Percentiles rank a stretch among this genome's conserved stretches.
Conservation (phyloP, 2,113 vertebrate species). For the Urocolius indicus region DNA sequence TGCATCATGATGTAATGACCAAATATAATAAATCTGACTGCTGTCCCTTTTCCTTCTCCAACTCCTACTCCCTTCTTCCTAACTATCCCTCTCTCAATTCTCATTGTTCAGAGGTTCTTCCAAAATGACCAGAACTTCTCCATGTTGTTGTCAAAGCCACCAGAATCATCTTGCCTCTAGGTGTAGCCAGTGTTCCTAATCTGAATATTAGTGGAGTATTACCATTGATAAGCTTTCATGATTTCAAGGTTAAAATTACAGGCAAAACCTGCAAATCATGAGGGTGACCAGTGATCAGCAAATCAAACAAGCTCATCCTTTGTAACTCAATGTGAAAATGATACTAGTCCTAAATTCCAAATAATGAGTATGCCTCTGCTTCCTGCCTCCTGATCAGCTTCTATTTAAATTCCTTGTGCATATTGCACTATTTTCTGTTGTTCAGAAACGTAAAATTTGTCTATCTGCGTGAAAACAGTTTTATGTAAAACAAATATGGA, state of each 20-base stretch:
- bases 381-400: not conserved
- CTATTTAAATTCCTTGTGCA: not conserved
- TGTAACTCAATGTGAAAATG: not conserved
- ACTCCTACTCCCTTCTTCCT: not conserved
- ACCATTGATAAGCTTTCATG: not conserved
- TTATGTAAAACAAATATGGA: not conserved
- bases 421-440: not conserved
- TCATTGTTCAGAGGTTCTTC: not conserved
- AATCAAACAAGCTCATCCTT: not conserved
- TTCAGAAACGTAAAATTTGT: not conserved
- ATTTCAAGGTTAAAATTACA: conserved; percentile 5
- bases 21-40: not conserved
- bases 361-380: not conserved
- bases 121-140: not conserved
- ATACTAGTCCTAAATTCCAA: not conserved
- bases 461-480: not conserved
- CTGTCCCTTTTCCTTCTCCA: not conserved
- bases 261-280: not conserved
- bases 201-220: not conserved
- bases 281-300: not conserved
- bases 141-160: not conserved
- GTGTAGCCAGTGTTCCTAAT: conserved; percentile 41
- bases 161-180: not conserved
- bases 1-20: not conserved
- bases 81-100: not conserved